Evolutionary conservation across 2,888 invertebrate species (phyloP).

Genomic region (Cremastinae sp.): DNA sequence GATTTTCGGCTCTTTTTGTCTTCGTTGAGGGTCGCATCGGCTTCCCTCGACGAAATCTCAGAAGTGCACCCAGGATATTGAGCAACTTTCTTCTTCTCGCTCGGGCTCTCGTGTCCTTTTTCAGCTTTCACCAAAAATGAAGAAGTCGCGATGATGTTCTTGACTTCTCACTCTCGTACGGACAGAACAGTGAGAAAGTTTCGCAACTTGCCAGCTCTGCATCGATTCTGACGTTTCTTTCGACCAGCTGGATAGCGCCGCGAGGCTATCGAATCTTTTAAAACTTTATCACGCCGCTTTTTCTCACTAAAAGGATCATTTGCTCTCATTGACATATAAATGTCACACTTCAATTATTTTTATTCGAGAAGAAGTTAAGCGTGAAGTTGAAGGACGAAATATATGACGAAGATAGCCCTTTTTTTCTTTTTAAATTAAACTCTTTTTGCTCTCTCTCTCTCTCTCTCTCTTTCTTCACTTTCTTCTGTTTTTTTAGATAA

Average conservation of each 20-base stretch:
- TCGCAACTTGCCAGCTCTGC: slow-evolving; percentile 23
- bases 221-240: slow-evolving; percentile 27
- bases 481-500: not conserved
- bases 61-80: slow-evolving; percentile 39
- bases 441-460: too few relatives aligned
- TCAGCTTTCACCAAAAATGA: slow-evolving; percentile 29
- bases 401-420: not conserved
- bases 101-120: not conserved
- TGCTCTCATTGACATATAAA: slow-evolving; percentile 6
- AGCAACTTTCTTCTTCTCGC: slow-evolving; percentile 1
- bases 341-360: not conserved
- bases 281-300: slow-evolving; percentile 39
- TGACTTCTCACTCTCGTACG: slow-evolving; percentile 13
- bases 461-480: slow-evolving; percentile 16
- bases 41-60: slow-evolving; percentile 35
- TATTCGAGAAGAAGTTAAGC: not conserved
- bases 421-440: too few relatives aligned
- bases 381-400: not conserved
- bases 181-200: slow-evolving; percentile 38
- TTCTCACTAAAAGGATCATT: slow-evolving; percentile 15
- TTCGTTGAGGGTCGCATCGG: slow-evolving; percentile 8
- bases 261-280: slow-evolving; percentile 39
- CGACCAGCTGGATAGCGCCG: slow-evolving; percentile 24
- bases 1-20: slow-evolving; percentile 4
- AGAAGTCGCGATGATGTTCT: slow-evolving; percentile 33